Conservation (phyloP, 1,140 invertebrate genomes). For the Penaeus chinensis region DNA sequence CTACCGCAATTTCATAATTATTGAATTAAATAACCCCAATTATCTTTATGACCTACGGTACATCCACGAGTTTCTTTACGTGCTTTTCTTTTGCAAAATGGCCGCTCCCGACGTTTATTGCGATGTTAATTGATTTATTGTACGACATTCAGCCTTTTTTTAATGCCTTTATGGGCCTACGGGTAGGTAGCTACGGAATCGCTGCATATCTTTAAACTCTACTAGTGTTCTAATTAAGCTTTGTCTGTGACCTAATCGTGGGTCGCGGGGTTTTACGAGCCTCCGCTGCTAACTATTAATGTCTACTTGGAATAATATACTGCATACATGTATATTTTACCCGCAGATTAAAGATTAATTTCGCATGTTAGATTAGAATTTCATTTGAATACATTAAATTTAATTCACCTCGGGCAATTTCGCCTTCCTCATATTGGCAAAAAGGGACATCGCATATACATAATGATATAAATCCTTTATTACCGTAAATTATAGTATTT, state of each 20-base stretch:
- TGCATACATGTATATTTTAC: constrained; percentile 40
- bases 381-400: constrained; percentile 38
- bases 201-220: constrained; percentile 6
- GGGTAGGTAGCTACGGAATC: not conserved
- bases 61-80: not conserved
- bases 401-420: constrained; percentile 33
- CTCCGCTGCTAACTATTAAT: constrained; percentile 14
- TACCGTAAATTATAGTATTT: constrained; percentile 15
- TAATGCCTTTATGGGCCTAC: constrained; percentile 41
- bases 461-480: constrained; percentile 7
- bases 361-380: not conserved
- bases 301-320: constrained; percentile 15
- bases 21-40: constrained; percentile 42
- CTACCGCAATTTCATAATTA: constrained; percentile 4
- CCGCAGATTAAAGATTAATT: constrained; percentile 29
- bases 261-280: not conserved
- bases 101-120: constrained; percentile 33
- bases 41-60: constrained; percentile 19
- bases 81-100: not conserved
- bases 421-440: constrained; percentile 20
- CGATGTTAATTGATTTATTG: constrained; percentile 44
- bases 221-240: constrained; percentile 37
- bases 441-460: not conserved
- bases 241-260: not conserved
- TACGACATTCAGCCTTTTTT: not conserved